phyloP scores from a whole-genome alignment of 2,797 vertebrate genomes.

The Hippocampus kuda region DNA sequence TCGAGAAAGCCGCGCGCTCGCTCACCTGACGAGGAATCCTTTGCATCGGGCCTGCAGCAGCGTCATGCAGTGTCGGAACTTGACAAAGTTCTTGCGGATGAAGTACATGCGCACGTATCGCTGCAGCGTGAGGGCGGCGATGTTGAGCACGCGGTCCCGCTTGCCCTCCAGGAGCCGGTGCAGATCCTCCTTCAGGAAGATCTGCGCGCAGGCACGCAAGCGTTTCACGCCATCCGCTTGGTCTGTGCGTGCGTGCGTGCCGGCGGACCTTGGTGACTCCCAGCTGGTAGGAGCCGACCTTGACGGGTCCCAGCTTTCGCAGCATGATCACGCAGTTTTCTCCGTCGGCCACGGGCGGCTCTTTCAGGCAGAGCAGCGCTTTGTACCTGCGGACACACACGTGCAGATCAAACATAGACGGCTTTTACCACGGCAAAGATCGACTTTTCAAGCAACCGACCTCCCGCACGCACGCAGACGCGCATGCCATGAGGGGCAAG shows the following conservation, averaged over 20 bases:
- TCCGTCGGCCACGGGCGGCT: constrained; percentile 70
- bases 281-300: constrained; percentile 72
- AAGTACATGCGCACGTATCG: constrained; percentile 74
- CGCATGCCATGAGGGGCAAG: no score
- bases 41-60: constrained; percentile 71
- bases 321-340: constrained; percentile 81
- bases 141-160: constrained; percentile 72
- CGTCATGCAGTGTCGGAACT: constrained; percentile 67
- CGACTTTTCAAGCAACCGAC: no score
- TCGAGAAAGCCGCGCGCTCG: background rate
- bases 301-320: constrained; percentile 75
- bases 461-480: no score
- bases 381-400: constrained; percentile 73
- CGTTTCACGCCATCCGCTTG: background rate
- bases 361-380: constrained; percentile 75
- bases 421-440: no score
- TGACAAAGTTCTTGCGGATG: constrained; percentile 71
- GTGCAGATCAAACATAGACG: no score
- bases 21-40: constrained; percentile 79
- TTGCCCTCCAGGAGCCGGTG: constrained; percentile 88
- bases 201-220: constrained; percentile 55
- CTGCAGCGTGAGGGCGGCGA: constrained; percentile 82
- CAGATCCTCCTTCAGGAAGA: constrained; percentile 89
- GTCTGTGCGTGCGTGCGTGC: background rate
- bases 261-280: constrained; percentile 83